A percentile compares a stretch with the other conserved stretches of the same genome.
Evolutionary conservation across 2,797 vertebrate species (phyloP).

Genomic region (Psittacula echo): DNA sequence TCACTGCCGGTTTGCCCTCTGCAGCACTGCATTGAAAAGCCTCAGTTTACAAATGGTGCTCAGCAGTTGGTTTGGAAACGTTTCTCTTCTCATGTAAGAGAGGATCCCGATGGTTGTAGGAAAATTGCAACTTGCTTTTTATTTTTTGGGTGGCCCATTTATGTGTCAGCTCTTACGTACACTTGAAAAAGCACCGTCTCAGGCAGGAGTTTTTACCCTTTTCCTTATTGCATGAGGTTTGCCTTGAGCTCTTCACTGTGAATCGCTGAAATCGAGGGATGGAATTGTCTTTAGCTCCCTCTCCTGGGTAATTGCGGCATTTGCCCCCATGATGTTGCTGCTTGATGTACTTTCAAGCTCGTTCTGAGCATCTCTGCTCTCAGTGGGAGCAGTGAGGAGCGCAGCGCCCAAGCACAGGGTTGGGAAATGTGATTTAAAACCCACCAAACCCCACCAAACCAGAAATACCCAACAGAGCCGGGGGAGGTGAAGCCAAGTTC

Average conservation of each 20-base stretch:
- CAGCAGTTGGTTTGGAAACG: neutral
- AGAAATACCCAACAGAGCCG: neutral
- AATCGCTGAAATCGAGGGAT: neutral
- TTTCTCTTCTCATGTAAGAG: neutral
- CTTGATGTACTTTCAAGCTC: neutral
- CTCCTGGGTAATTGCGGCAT: neutral
- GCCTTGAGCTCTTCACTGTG: neutral
- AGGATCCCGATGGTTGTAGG: neutral
- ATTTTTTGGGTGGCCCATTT: neutral
- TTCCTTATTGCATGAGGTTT: neutral
- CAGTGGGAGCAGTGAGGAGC: neutral
- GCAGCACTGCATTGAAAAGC: neutral
- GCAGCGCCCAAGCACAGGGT: accelerated
- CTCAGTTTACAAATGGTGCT: neutral
- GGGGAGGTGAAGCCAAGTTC: neutral
- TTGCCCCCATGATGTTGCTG: neutral
- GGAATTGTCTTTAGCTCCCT: constrained; percentile 20
- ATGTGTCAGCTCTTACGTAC: neutral
- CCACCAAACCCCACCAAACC: neutral
- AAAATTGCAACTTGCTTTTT: neutral
- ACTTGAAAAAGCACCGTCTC: neutral
- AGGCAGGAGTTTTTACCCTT: neutral
- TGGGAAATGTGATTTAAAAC: neutral
- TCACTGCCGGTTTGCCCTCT: neutral
- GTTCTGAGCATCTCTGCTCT: neutral